Evolutionary conservation across 2,113 vertebrate species (phyloP).

Genomic region (Numenius arquata): DNA sequence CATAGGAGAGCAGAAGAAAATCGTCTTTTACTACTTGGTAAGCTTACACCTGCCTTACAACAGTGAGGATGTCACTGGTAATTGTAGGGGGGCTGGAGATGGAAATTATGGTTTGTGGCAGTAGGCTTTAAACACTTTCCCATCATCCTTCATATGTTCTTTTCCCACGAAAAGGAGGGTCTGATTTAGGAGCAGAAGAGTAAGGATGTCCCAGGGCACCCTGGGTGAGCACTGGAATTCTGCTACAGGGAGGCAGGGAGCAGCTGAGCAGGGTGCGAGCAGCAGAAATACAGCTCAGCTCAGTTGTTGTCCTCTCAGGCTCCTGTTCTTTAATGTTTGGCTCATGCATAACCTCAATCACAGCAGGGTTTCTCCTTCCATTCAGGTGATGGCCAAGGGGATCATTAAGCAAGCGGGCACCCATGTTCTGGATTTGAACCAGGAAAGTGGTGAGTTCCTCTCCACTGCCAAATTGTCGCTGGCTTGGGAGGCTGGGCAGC

Average conservation of each 20-base stretch:
- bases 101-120: not conserved
- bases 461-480: not conserved
- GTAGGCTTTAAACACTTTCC: not conserved
- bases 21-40: conserved; percentile 73
- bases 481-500: not conserved
- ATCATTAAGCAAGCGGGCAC: conserved; percentile 50
- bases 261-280: not conserved
- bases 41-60: not conserved
- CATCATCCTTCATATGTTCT: not conserved
- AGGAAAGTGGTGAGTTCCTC: conserved; percentile 52
- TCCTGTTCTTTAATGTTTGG: not conserved
- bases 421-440: conserved; percentile 32
- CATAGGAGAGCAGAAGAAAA: conserved; percentile 22
- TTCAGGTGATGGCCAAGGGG: conserved; percentile 76
- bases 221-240: not conserved
- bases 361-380: not conserved
- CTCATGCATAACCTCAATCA: not conserved
- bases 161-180: not conserved
- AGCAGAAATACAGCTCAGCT: not conserved
- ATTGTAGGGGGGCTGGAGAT: not conserved
- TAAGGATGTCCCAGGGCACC: not conserved
- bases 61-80: not conserved
- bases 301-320: not conserved
- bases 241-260: not conserved
- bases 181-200: not conserved